Percentiles rank a stretch among this genome's conserved stretches.
Evolutionary conservation across 1,140 invertebrate species (phyloP).

Genomic region (Yoshiicerus persimilis): DNA sequence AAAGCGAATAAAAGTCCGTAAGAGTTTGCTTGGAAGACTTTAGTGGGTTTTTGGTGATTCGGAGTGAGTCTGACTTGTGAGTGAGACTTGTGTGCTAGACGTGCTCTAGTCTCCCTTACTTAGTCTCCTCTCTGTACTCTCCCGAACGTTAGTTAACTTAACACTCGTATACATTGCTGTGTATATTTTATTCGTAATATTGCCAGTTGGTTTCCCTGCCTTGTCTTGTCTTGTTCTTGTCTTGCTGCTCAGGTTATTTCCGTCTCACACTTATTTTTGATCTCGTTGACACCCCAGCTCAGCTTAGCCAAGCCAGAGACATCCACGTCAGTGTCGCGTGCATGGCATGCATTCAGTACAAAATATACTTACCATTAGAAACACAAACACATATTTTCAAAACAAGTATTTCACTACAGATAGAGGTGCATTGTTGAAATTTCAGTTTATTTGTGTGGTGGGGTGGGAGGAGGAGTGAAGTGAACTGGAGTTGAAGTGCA

Average conservation of each 20-base stretch:
- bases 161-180: not conserved
- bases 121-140: not conserved
- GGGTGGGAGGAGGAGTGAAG: not conserved
- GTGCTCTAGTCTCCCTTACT: not conserved
- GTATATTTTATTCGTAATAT: not conserved
- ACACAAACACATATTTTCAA: not conserved
- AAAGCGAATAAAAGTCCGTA: not conserved
- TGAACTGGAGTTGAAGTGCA: not conserved
- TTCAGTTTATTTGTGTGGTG: not conserved
- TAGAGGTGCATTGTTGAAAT: not conserved
- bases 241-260: conserved; percentile 15
- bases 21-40: not conserved
- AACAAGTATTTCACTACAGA: not conserved
- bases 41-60: not conserved
- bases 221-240: not conserved
- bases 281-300: conserved; percentile 19
- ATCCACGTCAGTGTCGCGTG: conserved; percentile 8
- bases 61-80: not conserved
- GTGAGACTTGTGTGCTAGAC: not conserved
- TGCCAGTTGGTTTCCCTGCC: not conserved
- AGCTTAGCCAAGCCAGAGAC: conserved; percentile 7
- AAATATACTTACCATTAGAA: not conserved
- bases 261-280: conserved; percentile 22
- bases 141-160: not conserved
- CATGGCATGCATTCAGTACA: conserved; percentile 16